Evolutionary conservation across 2,888 invertebrate species (phyloP), one percentile per base, ranked within the genome.

Genomic region (Leucozona laternaria): DNA sequence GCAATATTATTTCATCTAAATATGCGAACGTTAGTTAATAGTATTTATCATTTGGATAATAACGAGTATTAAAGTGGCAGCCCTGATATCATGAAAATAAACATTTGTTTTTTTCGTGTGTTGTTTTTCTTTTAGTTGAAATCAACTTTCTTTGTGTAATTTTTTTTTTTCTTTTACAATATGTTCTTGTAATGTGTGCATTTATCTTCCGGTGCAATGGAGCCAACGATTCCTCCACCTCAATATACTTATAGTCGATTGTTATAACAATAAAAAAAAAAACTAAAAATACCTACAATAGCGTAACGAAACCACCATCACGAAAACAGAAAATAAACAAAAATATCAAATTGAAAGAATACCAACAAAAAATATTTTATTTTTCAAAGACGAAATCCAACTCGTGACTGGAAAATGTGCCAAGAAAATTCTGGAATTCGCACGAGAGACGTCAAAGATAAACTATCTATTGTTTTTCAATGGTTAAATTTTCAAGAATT

Each of bases 221-320:
- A 83, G 68, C 75, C 83, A 83, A 70, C 79, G 83, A 83, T 70
- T 75, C 34, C 58, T 57, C 40, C 58, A 58, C 34, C 31, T 37
- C 50, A 20, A 50, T 50, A 50, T 34, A 8, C 10, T 10, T 34
- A 31, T 37, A 50, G 17, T 22, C 15, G 20, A 70, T 58, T 50
- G 22, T 25, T 45, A 73, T 60, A 66, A 83, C 68, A 78, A 82
- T 62, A 79, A 79, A 73, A 37, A 62, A 79, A 57, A 79, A 50
- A 75, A 40, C 68, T 75, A 70, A 60, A 79, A 83, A 70, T 83
- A 75, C 58, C 73, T 79, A 7, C 28, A 55, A 20, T 45, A 50
- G 22, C 28, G 17, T 25, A 4, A 77, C 50, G 17, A 48, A 2
- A 77, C n/a, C 53, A 17, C n/a, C 20, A 5, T 0, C 10, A 45